phyloP scores from a whole-genome alignment of 2,888 invertebrate genomes.

The Machimus atricapillus region DNA sequence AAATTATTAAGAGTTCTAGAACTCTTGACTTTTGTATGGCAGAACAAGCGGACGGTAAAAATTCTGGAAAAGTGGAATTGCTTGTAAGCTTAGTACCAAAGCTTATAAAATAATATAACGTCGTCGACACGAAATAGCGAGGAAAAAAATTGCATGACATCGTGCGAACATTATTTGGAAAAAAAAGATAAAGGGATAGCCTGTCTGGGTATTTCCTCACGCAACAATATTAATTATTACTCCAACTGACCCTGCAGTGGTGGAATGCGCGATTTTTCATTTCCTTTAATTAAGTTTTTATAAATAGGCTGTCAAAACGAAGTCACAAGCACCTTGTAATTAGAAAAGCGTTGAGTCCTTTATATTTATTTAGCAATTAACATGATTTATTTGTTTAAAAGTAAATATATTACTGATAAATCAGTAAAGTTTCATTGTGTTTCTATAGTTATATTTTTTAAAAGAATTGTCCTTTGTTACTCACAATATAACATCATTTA shows the following conservation, averaged over 20 bases:
- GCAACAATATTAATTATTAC: conserved; percentile 61
- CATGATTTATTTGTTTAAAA: background rate
- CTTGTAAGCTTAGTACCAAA: background rate
- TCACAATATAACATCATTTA: too few relatives aligned
- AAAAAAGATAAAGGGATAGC: conserved; percentile 37
- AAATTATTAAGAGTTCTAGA: background rate
- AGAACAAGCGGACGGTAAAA: background rate
- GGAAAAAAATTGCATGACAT: conserved; percentile 44
- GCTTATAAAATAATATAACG: background rate
- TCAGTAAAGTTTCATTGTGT: too few relatives aligned
- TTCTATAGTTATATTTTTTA: too few relatives aligned
- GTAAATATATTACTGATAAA: background rate
- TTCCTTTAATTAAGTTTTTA: background rate
- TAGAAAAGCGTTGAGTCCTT: background rate
- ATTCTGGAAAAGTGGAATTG: background rate
- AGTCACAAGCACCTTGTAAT: background rate
- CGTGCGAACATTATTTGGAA: conserved; percentile 44
- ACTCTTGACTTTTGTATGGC: background rate
- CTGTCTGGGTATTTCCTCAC: conserved; percentile 50
- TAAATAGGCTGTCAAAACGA: background rate
- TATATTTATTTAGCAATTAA: background rate
- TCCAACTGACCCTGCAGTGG: conserved; percentile 2
- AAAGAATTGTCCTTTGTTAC: too few relatives aligned
- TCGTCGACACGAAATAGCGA: background rate
- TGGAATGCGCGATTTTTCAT: background rate